A percentile compares a stretch with the other conserved stretches of the same genome.
Conservation (phyloP, 2,888 invertebrate genomes). For the Leistus spinibarbis region DNA sequence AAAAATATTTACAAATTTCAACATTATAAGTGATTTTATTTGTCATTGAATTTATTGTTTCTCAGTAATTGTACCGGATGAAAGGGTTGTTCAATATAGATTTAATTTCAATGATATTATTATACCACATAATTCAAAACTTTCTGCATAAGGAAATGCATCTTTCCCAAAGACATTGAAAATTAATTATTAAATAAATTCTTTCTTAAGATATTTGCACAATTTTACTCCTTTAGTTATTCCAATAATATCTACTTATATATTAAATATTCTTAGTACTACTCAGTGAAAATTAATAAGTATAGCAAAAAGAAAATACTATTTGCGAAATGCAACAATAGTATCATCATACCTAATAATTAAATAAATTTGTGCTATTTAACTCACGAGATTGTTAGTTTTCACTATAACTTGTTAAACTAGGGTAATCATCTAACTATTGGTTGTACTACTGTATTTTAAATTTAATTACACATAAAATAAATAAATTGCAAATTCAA, state of each 20-base stretch:
- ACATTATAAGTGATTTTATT: neutral
- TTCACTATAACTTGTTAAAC: neutral
- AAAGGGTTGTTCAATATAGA: too few relatives aligned
- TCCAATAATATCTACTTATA: neutral
- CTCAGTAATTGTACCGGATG: too few relatives aligned
- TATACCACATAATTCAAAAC: too few relatives aligned
- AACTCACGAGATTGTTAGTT: neutral
- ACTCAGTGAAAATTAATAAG: neutral
- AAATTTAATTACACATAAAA: neutral
- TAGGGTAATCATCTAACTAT: neutral
- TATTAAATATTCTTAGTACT: neutral
- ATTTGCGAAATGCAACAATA: neutral
- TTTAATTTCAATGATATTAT: too few relatives aligned
- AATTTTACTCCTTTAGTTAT: neutral
- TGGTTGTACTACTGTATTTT: neutral
- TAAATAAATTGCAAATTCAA: too few relatives aligned
- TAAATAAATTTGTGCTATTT: neutral
- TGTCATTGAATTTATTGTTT: neutral
- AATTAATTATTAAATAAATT: too few relatives aligned
- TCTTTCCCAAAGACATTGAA: too few relatives aligned
- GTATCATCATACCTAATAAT: neutral
- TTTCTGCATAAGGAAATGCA: too few relatives aligned
- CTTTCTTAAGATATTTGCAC: too few relatives aligned
- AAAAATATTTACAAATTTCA: neutral
- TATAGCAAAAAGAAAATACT: neutral